Evolutionary conservation across 2,888 invertebrate species (phyloP), one percentile per base, ranked within the genome.

Genomic region (Drepanosiphum platanoidis): DNA sequence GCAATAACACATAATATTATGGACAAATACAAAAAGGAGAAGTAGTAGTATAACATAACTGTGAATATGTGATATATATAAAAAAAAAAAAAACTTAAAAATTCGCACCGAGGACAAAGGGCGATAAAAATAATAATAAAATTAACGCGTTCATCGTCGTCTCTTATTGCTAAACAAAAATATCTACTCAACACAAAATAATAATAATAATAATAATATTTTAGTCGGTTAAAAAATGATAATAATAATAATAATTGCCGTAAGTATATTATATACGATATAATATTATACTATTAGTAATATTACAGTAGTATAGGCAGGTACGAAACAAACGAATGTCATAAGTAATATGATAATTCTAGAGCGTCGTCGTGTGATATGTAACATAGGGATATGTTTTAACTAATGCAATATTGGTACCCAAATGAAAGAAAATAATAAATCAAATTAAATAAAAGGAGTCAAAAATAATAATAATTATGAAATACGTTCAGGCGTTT

Each of bases 281-380:
- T 64, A 64, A 64, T 58, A 58, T 72, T 58, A 15, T 58, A 75
- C 13, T 75, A 75, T 75, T 72, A 42, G n/a, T 36, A 61, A n/a
- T n/a, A n/a, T n/a, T 61, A 27, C n/a, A 46, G 27, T 30, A 18
- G 9, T 68, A 70, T n/a, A n/a, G n/a, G 66, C 75, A 83, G 83
- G 83, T 83, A 83, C 83, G 75, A 83, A 83, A 83, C 83, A 83
- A 83, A 83, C 66, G 66, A 75, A 74, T 75, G 74, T 64, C 42
- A 83, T 75, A 39, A 32, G 36, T 39, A 39, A 27, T 30, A 46
- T 75, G 36, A 75, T 84, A 77, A 84, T 84, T 77, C 75, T 84
- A 84, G 74, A 84, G 75, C 84, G 84, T 77, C 84, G 84, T 84
- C 66, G 83, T 84, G 77, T 84, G 84, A 84, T 84, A 84, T 84